Evolutionary conservation across 2,113 vertebrate species (phyloP).

Genomic region (Notothenia rossii): DNA sequence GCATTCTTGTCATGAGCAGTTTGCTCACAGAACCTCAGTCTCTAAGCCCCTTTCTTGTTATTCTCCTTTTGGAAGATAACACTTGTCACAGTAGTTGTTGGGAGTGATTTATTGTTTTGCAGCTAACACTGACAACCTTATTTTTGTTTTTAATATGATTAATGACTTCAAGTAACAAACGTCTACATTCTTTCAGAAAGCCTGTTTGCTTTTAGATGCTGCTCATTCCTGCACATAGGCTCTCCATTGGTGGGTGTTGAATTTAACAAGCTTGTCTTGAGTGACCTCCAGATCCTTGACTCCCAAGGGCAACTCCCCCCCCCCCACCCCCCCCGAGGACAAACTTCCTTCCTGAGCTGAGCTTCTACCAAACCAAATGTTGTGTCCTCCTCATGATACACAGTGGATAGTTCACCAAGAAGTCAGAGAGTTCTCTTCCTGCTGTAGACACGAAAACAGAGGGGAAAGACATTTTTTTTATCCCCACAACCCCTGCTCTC

Average conservation of each 20-base stretch:
- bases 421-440: conserved; percentile 72
- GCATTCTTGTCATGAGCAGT: background rate
- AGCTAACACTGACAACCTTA: conserved; percentile 16
- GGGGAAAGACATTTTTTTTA: conserved; percentile 44
- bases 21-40: background rate
- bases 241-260: conserved; percentile 58
- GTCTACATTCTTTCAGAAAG: conserved; percentile 40
- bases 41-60: background rate
- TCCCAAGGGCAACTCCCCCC: conserved; percentile 21
- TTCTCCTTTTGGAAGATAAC: conserved; percentile 17
- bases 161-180: conserved; percentile 32
- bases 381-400: conserved; percentile 27
- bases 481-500: conserved; percentile 8
- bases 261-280: conserved; percentile 68
- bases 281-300: conserved; percentile 68
- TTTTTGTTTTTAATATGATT: conserved; percentile 30
- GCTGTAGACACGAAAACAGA: conserved; percentile 67
- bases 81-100: conserved; percentile 14
- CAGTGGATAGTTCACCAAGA: conserved; percentile 64
- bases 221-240: conserved; percentile 53
- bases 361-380: conserved; percentile 41
- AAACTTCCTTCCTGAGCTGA: conserved; percentile 57
- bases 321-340: conserved; percentile 20
- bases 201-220: conserved; percentile 59
- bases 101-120: conserved; percentile 35